Base-by-base conservation (phyloP, 2,888 invertebrate species). In the Drosophila neonasuta region DNA sequence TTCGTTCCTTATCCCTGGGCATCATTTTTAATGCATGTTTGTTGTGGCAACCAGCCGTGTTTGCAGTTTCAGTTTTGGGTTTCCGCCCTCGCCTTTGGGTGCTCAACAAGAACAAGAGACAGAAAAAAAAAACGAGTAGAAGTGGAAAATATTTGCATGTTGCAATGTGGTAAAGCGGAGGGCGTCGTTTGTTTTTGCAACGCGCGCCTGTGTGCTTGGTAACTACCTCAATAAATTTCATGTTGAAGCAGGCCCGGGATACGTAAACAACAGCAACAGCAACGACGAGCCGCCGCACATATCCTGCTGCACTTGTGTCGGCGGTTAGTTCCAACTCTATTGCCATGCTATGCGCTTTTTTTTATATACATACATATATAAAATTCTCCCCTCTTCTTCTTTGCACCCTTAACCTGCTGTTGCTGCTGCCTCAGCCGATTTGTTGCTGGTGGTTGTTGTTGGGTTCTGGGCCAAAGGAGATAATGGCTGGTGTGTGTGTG, bases 171-270 rank as follows among this genome's bases (percentile, higher is more conserved):
- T n/a, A n/a, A 11, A 6, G 11, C 4, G 36, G n/a, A 5, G n/a
- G 6, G 15, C 39, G 54, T 36, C 70, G 46, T 68, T 68, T 71
- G 46, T 68, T 68, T 64, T 59, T 70, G 60, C 77, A 44, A 24
- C 29, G 17, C 34, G 36, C 11, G 34, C 11, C 11, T 34, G 34
- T 34, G 36, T 48, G 60, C 59, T 51, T 72, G 66, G 77, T 71
- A 81, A 78, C 87, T 87, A 87, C 87, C 87, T 87, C 87, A 87
- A 87, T 83, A 88, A 81, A 87, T 86, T 86, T 74, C 29, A 67
- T 77, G 86, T 88, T 87, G 82, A 73, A 68, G 71, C 39, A 36
- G 36, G 32, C 78, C 78, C 68, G 72, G 80, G 57, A 74, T 54
- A 74, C 56, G 68, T 59, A 63, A 65, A 51, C 65, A 69, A 51